phyloP scores from a whole-genome alignment of 2,113 vertebrate species.

The Ranitomeya imitator region DNA sequence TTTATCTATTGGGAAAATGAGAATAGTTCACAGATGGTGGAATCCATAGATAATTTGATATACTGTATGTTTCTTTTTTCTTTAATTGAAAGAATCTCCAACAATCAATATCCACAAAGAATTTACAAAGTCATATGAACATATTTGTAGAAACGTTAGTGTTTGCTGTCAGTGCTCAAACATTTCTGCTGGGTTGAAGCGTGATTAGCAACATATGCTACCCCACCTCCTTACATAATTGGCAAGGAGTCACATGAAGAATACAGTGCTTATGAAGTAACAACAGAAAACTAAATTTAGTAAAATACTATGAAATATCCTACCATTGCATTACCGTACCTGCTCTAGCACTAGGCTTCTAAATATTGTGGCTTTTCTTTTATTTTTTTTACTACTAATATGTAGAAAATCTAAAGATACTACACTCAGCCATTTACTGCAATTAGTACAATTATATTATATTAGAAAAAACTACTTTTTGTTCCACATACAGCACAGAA shows the following conservation, averaged over 20 bases:
- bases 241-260: conserved; percentile 59
- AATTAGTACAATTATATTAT: neutral
- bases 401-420: neutral
- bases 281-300: neutral
- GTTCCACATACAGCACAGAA: neutral
- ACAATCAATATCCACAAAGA: conserved; percentile 65
- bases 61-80: conserved; percentile 58
- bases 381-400: neutral
- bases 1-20: conserved; percentile 24
- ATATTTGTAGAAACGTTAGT: conserved; percentile 63
- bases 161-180: conserved; percentile 68
- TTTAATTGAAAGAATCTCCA: conserved; percentile 61
- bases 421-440: neutral
- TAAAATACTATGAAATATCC: neutral
- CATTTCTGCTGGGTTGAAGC: conserved; percentile 65
- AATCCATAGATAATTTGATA: conserved; percentile 63
- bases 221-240: conserved; percentile 59
- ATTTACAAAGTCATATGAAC: conserved; percentile 62
- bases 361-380: neutral
- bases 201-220: conserved; percentile 69
- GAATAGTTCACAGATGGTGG: conserved; percentile 60
- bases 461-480: neutral
- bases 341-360: neutral
- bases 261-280: conserved; percentile 48
- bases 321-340: neutral